Base-by-base conservation (phyloP, 2,888 invertebrate genomes). In the Neuroscelio doddi region DNA sequence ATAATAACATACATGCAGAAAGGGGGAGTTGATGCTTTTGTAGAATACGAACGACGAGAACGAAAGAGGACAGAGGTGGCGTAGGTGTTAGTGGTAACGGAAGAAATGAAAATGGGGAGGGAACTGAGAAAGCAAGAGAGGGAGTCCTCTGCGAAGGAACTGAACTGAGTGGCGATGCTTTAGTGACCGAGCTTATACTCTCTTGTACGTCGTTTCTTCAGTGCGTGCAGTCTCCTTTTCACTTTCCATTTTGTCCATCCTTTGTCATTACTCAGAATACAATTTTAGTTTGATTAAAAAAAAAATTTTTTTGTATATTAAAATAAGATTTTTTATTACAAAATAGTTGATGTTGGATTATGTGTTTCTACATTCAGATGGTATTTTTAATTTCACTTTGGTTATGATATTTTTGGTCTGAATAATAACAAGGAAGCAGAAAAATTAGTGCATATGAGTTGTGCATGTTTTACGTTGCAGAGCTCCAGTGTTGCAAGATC, bases 131-230 rank as follows among this genome's bases (percentile, higher is more conserved):
- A 9, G 45, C 17, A 16, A 50, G 51, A 34, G 55, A 44, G 69
- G 59, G 64, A 70, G 75, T 72, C 74, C 70, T 73, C 72, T 75
- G 69, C 71, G 71, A 71, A 78, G 72, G 73, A 77, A 77, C 72
- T 27, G 74, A 73, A 75, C 73, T 74, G 78, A 79, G 76, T 74
- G 78, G 77, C 80, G 78, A 79, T 80, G 80, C 80, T 77, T 80
- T 78, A 73, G 80, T 80, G 79, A 80, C 79, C 80, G 79, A 75
- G 75, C 79, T 79, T 77, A 76, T 75, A 75, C 73, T 74, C 78
- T 68, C 79, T 73, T 71, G 76, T 77, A 75, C 79, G 77, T 75
- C 76, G 75, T 73, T n/a, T 73, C 73, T 72, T 74, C 71, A 79
- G 76, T 76, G 75, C 73, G 68, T 64, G 65, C 53, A n/a, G n/a